phyloP scores from a whole-genome alignment of 2,113 vertebrate genomes.

The Aphyosemion australe region DNA sequence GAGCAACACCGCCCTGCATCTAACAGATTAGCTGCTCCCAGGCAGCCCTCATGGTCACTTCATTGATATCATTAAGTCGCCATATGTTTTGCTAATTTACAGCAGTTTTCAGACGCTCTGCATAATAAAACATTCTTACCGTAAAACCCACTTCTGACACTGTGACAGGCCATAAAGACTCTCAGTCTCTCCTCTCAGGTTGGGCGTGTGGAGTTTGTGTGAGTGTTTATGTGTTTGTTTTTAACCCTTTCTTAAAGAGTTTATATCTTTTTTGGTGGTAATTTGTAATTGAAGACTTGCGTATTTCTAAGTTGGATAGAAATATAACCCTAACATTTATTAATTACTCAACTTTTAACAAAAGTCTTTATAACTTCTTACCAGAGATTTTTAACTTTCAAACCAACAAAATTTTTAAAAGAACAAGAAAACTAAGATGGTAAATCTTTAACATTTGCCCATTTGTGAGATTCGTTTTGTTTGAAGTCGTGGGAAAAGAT shows the following conservation, averaged over 20 bases:
- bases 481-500: constrained; percentile 76
- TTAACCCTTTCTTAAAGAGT: neutral
- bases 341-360: no score
- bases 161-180: constrained; percentile 71
- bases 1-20: constrained; percentile 68
- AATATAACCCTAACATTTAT: no score
- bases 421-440: constrained; percentile 11
- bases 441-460: constrained; percentile 27
- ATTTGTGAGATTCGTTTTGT: constrained; percentile 54
- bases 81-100: constrained; percentile 78
- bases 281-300: neutral
- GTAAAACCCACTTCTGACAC: constrained; percentile 73
- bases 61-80: constrained; percentile 80
- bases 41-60: constrained; percentile 72
- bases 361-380: neutral
- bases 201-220: constrained; percentile 30
- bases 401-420: neutral
- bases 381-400: neutral
- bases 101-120: constrained; percentile 65
- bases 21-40: constrained; percentile 74
- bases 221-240: neutral
- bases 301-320: neutral
- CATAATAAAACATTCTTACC: constrained; percentile 74
- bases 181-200: constrained; percentile 34
- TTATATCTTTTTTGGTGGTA: neutral